Base-by-base conservation (phyloP, 2,797 vertebrate species). In the Gadopsis marmoratus region DNA sequence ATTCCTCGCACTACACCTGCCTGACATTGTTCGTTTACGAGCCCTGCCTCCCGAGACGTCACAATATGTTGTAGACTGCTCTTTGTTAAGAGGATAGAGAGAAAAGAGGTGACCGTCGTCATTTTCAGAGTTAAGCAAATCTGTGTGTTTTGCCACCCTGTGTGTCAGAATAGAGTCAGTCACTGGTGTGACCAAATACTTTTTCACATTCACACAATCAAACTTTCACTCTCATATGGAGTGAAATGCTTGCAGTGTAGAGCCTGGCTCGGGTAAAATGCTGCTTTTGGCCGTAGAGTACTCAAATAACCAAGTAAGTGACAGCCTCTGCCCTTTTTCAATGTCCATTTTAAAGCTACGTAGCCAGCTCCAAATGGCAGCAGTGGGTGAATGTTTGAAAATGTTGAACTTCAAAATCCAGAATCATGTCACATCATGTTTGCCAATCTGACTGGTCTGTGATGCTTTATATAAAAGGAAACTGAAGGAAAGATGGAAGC, bases 391-490 rank as follows among this genome's bases (percentile, higher is more conserved):
- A 78, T 41, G 41, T 82, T 69, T 55, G n/a, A 62, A 43, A 39
- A 14, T 19, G 41, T 33, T 59, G 29, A 26, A 72, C 58, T 62
- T 72, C 23, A 74, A 50, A 72, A 69, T 71, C 23, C 41, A 31
- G 13, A 53, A 19, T 14, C 29, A 14, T 58, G 48, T 71, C 65
- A 64, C 54, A 47, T 74, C 51, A 31, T 63, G 55, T 73, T 70
- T 66, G 60, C 26, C 39, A 54, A 39, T 37, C 21, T 2, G 4
- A 10, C 70, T 19, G 62, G 13, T 62, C 55, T 83, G 50, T 83
- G 71, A 77, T 70, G 47, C 10, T 75, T 69, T 6, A 47, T 39
- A 47, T 79, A 17, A 71, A 77, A 78, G 39, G 7, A 64, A 71
- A 26, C 39, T 29, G 23, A 29, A 62, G 12, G 45, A 43, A 64